Evolutionary conservation across 2,113 vertebrate genomes (phyloP), one percentile per base, ranked within the genome.

Genomic region (Centropristis striata): DNA sequence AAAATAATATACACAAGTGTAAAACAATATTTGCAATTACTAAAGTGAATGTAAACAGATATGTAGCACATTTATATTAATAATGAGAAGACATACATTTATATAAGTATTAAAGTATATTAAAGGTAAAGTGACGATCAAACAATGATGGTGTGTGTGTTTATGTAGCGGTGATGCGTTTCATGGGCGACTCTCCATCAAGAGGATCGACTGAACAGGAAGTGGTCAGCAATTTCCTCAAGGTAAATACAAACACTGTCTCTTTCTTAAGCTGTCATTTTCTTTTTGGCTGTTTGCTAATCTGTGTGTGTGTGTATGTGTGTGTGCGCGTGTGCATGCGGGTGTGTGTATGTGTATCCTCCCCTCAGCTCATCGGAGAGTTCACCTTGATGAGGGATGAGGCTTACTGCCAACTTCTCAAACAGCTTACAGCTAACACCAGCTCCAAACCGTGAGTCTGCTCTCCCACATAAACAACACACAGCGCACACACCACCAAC

Each of bases 371-470:
- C 65, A 97, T 97, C 4, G 88, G 90, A 0, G 96, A 97, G 72
- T 96, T 97, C 0, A 96, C 97, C 63, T 94, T 97, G 75, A 94
- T 99, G 96, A 92, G 94, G 84, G 98, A 99, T 0, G 98, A 99
- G 75, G 92, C 96, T 16, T 99, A 97, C 90, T 99, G 98, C 90
- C 98, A 99, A 86, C 82, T 99, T 68, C 87, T 99, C 91, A 99
- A 98, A 86, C 98, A 99, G 95, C 86, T 98, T 84, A 98, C 97
- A 0, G 90, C 95, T 70, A 99, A 99, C 95, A 95, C 94, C 92
- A 99, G 98, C 95, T 86, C 96, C 87, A 99, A 98, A 93, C 92
- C 88, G 98, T 99, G 92, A 95, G 96, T 94, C 59, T 37, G 9
- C 55, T 47, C 32, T 8, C 39, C 44, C 36, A 59, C 41, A 36